Percentiles rank a stretch among this genome's conserved stretches.
Conservation (phyloP, 2,797 vertebrate species). For the Lagocephalus sceleratus region DNA sequence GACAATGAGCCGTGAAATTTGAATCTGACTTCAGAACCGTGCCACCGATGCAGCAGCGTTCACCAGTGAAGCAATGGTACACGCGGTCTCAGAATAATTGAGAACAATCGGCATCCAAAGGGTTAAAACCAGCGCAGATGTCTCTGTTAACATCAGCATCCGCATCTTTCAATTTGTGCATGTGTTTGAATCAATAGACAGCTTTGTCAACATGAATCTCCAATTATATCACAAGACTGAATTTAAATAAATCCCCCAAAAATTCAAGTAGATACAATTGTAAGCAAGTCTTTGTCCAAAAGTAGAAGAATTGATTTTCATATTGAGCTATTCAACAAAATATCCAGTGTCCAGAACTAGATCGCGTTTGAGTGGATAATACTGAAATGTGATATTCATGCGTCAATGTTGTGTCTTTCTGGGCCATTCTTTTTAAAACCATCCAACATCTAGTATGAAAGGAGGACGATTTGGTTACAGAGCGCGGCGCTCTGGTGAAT, state of each 20-base stretch:
- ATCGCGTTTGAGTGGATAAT: slow-evolving; percentile 40
- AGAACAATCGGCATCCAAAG: neutral
- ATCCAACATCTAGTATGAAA: slow-evolving; percentile 46
- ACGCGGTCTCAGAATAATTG: neutral
- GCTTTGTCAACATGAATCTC: neutral
- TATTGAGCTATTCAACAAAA: slow-evolving; percentile 19
- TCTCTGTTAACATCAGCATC: neutral
- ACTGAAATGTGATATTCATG: slow-evolving; percentile 36
- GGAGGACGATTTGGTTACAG: slow-evolving; percentile 49
- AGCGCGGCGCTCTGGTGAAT: slow-evolving; percentile 41
- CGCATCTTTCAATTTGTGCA: neutral
- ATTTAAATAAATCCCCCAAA: neutral
- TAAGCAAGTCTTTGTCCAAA: slow-evolving; percentile 6
- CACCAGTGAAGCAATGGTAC: neutral
- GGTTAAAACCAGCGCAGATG: neutral
- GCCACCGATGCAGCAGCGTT: neutral
- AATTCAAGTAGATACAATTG: neutral
- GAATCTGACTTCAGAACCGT: slow-evolving; percentile 11
- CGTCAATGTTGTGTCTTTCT: slow-evolving; percentile 41
- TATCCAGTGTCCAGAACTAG: slow-evolving; percentile 27
- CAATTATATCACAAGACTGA: neutral
- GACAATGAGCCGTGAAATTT: slow-evolving; percentile 1
- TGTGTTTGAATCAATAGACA: neutral
- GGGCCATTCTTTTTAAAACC: slow-evolving; percentile 28
- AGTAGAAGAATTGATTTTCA: slow-evolving; percentile 16